Evolutionary conservation across 2,888 invertebrate species (phyloP).

Genomic region (Phaonia tiefii): DNA sequence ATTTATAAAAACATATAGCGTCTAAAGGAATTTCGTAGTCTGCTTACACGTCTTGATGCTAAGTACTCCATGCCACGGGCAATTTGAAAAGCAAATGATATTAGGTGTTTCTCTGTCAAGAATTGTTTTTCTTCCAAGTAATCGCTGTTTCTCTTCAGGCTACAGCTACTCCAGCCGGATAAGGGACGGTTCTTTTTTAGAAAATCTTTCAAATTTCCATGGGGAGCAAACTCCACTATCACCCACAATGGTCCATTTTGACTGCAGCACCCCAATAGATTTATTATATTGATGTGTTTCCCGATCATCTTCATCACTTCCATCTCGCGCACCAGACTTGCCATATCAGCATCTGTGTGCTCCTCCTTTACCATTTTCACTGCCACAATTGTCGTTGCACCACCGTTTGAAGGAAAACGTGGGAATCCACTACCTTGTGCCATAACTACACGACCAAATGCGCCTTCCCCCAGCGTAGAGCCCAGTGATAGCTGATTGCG

Average conservation of each 20-base stretch:
- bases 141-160: slow-evolving; percentile 72
- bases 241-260: slow-evolving; percentile 94
- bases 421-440: slow-evolving; percentile 87
- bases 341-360: slow-evolving; percentile 98
- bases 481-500: slow-evolving; percentile 89
- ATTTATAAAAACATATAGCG: neutral
- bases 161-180: slow-evolving; percentile 70
- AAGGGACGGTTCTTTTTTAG: slow-evolving; percentile 87
- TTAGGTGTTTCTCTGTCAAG: slow-evolving; percentile 94
- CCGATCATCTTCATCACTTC: slow-evolving; percentile 99
- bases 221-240: slow-evolving; percentile 93
- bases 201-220: slow-evolving; percentile 97
- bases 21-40: neutral
- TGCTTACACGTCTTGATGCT: slow-evolving; percentile 88
- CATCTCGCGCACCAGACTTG: slow-evolving; percentile 98
- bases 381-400: slow-evolving; percentile 88
- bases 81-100: slow-evolving; percentile 97
- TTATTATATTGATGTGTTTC: slow-evolving; percentile 98
- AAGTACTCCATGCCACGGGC: slow-evolving; percentile 99
- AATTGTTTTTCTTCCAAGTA: slow-evolving; percentile 72
- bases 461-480: slow-evolving; percentile 96
- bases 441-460: slow-evolving; percentile 98
- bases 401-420: slow-evolving; percentile 58
- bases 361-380: slow-evolving; percentile 99
- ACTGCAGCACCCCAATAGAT: slow-evolving; percentile 96